Conservation (phyloP, 2,888 invertebrate genomes). For the Drosophila suboccidentalis region DNA sequence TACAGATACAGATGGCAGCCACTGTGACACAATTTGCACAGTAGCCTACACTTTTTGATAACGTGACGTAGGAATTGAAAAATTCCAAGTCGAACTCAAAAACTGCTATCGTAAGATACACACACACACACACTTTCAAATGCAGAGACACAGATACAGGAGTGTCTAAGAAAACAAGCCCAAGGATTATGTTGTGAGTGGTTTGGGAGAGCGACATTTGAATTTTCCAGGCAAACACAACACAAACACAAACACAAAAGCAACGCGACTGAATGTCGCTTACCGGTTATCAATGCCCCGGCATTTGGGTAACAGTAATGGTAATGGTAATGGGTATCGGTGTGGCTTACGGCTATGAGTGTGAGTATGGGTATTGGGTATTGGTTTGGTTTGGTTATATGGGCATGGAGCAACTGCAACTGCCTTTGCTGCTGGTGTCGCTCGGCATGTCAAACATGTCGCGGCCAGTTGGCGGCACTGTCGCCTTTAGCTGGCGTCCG, state of each 20-base stretch:
- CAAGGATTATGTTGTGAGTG: conserved; percentile 72
- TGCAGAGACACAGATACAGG: conserved; percentile 37
- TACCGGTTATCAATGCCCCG: conserved; percentile 60
- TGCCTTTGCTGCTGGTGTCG: conserved; percentile 64
- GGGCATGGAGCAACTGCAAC: conserved; percentile 29
- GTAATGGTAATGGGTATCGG: conserved; percentile 13
- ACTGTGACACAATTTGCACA: conserved; percentile 61
- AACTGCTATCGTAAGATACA: conserved; percentile 60
- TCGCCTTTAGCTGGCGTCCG: conserved; percentile 69
- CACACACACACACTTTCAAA: conserved; percentile 5
- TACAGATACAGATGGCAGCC: conserved; percentile 50
- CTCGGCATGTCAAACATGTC: conserved; percentile 82
- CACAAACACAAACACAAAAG: conserved; percentile 43
- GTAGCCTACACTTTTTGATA: conserved; percentile 50
- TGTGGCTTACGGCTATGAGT: conserved; percentile 21
- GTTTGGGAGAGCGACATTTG: conserved; percentile 62
- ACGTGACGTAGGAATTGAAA: conserved; percentile 34
- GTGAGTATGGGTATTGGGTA: conserved; percentile 4
- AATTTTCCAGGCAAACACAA: conserved; percentile 68
- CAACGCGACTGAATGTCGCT: conserved; percentile 54
- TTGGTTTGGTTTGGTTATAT: conserved; percentile 1
- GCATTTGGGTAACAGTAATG: conserved; percentile 47
- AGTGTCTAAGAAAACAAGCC: conserved; percentile 73
- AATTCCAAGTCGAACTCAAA: conserved; percentile 45
- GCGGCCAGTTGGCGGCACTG: conserved; percentile 84